Evolutionary conservation across 2,797 vertebrate species (phyloP).

Genomic region (Notoglanidium macrostoma): DNA sequence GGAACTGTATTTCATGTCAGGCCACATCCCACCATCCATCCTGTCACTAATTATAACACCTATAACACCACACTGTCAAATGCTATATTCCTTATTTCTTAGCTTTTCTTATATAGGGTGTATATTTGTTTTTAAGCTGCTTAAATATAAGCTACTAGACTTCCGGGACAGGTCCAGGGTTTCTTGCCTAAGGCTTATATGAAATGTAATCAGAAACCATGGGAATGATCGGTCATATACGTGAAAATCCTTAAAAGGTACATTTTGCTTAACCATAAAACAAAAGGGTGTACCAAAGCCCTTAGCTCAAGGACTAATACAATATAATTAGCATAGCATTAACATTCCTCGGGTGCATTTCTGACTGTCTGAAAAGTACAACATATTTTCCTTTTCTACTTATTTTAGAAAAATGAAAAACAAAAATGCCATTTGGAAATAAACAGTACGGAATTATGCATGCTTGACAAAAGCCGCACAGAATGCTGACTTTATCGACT

Average conservation of each 20-base stretch:
- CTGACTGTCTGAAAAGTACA: neutral
- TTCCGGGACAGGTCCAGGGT: neutral
- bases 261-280: neutral
- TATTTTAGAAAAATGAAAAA: conserved; percentile 19
- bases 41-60: neutral
- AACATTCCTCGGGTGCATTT: neutral
- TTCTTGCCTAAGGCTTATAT: neutral
- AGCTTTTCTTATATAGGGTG: neutral
- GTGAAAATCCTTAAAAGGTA: neutral
- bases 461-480: neutral
- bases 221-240: neutral
- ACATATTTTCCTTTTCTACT: conserved; percentile 21
- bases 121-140: neutral
- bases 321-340: neutral
- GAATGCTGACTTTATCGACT: neutral
- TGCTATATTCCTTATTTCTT: neutral
- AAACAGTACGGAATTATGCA: conserved; percentile 4
- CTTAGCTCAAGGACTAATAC: neutral
- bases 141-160: neutral
- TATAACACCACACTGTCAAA: neutral
- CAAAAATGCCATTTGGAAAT: conserved; percentile 19
- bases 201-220: neutral
- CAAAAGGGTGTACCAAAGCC: neutral
- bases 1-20: neutral
- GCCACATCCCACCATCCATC: neutral